Conservation (phyloP, 1,140 invertebrate genomes). For the Hypsibius dujardini region DNA sequence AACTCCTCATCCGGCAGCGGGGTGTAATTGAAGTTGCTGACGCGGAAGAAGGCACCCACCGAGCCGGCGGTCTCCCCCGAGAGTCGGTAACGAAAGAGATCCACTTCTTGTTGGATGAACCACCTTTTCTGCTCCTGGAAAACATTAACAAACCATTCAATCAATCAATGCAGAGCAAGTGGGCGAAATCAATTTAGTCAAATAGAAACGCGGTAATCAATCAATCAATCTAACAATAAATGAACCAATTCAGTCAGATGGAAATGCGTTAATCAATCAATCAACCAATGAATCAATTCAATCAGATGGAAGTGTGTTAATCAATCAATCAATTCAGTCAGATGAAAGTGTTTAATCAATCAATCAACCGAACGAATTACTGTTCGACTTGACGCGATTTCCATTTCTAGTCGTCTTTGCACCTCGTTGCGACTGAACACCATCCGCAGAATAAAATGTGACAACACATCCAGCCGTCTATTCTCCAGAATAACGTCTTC, state of each 20-base stretch:
- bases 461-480: background rate
- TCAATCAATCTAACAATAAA: background rate
- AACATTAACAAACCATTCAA: background rate
- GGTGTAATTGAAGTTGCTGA: background rate
- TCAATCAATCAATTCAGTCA: too few species aligned
- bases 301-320: too few species aligned
- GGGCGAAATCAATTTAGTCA: background rate
- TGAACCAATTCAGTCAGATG: background rate
- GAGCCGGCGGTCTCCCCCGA: background rate
- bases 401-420: too few species aligned
- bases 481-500: constrained; percentile 2
- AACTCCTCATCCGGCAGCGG: constrained; percentile 5
- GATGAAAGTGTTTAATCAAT: too few species aligned
- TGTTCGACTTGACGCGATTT: too few species aligned
- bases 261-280: background rate
- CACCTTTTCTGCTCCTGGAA: constrained; percentile 1
- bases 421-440: constrained; percentile 14
- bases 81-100: background rate
- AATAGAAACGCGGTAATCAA: background rate
- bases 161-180: background rate
- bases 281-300: too few species aligned
- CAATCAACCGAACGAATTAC: too few species aligned
- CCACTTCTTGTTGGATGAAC: constrained; percentile 8
- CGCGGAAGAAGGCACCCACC: background rate
- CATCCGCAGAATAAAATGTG: constrained; percentile 8